Conservation (phyloP, 1,140 invertebrate species). For the Caerostris darwini region DNA sequence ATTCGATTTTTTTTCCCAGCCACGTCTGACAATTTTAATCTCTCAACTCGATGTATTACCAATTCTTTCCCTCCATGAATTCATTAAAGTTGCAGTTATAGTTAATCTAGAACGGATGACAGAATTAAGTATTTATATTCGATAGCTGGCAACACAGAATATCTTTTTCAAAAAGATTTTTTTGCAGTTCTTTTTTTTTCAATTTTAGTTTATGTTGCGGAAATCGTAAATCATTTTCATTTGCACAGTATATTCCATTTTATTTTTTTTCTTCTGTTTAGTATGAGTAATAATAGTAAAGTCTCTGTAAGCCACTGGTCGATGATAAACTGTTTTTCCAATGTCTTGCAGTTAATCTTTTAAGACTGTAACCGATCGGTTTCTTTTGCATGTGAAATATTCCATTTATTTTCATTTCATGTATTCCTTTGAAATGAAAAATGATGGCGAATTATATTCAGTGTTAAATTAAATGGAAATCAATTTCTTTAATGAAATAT, state of each 20-base stretch:
- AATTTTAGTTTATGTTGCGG: background rate
- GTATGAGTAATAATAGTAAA: background rate
- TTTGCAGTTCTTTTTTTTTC: background rate
- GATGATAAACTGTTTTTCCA: background rate
- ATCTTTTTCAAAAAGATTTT: background rate
- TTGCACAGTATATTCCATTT: background rate
- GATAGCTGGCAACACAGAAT: background rate
- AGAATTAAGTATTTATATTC: background rate
- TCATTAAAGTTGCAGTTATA: background rate
- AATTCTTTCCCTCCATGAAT: background rate
- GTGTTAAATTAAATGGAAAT: background rate
- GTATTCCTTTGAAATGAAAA: background rate
- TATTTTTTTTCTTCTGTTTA: background rate
- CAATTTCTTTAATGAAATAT: no score
- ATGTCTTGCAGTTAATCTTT: background rate
- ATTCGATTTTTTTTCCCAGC: background rate
- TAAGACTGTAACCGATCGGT: background rate
- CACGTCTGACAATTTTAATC: background rate
- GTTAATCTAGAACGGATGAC: background rate
- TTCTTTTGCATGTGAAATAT: background rate
- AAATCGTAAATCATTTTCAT: conserved; percentile 9
- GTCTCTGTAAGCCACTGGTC: background rate
- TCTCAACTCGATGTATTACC: background rate
- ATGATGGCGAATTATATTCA: background rate
- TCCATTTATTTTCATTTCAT: background rate